phyloP scores from a whole-genome alignment of 2,797 vertebrate species.

The Fratercula arctica region DNA sequence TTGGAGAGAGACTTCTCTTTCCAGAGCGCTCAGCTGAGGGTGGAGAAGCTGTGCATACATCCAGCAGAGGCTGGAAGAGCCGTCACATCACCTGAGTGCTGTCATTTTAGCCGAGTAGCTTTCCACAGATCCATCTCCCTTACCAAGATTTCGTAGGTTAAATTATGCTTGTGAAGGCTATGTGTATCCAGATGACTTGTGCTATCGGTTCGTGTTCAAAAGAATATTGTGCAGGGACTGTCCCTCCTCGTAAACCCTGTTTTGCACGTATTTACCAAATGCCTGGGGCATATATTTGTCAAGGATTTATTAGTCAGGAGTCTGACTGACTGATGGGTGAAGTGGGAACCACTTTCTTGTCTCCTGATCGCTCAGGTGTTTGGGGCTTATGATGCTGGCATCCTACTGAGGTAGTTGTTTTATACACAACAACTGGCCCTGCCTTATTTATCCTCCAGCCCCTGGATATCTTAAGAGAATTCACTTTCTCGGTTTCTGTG shows the following conservation, averaged over 20 bases:
- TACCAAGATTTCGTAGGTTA: background rate
- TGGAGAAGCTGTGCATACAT: background rate
- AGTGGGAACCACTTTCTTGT: background rate
- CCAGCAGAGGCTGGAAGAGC: background rate
- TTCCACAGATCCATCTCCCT: background rate
- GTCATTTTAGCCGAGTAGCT: background rate
- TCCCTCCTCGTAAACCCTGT: background rate
- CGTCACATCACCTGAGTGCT: rapidly evolving
- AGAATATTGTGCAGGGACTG: background rate
- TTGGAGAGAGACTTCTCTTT: background rate
- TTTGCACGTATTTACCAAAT: background rate
- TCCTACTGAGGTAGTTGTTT: background rate
- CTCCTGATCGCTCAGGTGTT: background rate
- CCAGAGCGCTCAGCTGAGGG: background rate
- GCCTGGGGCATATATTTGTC: background rate
- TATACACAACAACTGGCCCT: background rate
- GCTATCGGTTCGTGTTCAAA: background rate
- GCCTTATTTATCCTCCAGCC: background rate
- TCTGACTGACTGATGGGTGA: background rate
- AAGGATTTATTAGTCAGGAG: background rate
- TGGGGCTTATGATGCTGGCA: background rate
- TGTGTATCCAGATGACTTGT: rapidly evolving
- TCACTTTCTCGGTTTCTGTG: background rate
- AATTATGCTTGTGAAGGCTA: background rate
- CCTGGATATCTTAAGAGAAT: background rate